Conservation (phyloP, 2,113 vertebrate genomes). For the Trogon surrucura region DNA sequence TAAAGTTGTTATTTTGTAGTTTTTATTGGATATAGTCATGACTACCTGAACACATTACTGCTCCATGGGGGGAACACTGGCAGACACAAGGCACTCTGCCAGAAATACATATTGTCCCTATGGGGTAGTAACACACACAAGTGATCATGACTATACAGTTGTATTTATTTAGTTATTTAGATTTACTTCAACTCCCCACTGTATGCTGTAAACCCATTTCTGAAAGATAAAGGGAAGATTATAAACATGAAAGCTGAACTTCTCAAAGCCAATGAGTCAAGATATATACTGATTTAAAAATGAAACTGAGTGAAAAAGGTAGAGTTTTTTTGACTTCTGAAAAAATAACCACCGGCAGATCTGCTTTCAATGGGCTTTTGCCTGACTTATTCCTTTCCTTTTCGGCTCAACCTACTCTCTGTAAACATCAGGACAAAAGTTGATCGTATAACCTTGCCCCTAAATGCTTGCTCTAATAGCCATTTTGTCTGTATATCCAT, state of each 20-base stretch:
- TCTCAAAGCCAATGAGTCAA: neutral
- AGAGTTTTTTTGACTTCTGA: neutral
- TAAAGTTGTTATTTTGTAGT: neutral
- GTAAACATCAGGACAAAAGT: neutral
- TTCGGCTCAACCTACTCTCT: neutral
- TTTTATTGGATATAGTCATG: slow-evolving; percentile 11
- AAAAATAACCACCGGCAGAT: rapidly evolving
- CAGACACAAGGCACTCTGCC: neutral
- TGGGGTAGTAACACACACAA: neutral
- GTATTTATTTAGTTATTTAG: slow-evolving; percentile 17
- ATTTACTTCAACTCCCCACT: neutral
- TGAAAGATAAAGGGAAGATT: neutral
- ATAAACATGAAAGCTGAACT: neutral
- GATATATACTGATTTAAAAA: neutral
- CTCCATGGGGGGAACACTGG: neutral
- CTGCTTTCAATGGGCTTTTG: neutral
- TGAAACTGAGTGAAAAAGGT: neutral
- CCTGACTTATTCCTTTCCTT: neutral
- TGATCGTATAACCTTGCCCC: neutral
- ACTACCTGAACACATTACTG: neutral
- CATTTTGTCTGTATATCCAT: neutral
- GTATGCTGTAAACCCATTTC: neutral
- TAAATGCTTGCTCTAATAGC: neutral
- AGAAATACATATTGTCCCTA: neutral
- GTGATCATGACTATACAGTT: neutral